Conservation (phyloP, 92 coral and sea anemone species). For the Parazoanthus atlanticus region DNA sequence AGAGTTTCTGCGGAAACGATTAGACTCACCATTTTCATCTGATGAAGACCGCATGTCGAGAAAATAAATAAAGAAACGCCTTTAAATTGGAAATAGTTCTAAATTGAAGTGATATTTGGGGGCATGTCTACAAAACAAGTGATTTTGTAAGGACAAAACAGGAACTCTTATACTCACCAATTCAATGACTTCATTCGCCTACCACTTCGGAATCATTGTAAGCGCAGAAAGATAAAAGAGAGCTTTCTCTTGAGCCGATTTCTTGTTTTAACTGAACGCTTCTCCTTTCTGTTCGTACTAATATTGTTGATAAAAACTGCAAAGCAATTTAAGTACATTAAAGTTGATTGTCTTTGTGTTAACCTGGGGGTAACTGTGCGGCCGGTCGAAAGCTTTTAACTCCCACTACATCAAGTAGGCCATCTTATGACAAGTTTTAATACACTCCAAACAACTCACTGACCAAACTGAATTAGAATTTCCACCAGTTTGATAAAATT, state of each 20-base stretch:
- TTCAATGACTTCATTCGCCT: background rate
- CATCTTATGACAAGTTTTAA: background rate
- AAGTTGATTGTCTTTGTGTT: constrained; percentile 27
- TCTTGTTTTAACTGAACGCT: constrained; percentile 6
- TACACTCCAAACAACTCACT: background rate
- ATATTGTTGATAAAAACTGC: constrained; percentile 12
- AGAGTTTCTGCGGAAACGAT: background rate
- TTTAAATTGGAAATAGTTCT: background rate
- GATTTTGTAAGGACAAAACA: background rate
- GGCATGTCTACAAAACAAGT: background rate
- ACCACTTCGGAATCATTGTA: background rate
- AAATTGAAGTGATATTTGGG: background rate
- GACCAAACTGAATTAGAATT: background rate
- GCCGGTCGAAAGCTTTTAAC: background rate
- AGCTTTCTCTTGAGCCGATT: background rate
- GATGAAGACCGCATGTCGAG: constrained; percentile 3
- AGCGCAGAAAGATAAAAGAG: background rate
- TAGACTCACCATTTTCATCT: background rate
- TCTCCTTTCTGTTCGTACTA: background rate
- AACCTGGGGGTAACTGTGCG: constrained; percentile 24
- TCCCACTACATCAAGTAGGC: background rate
- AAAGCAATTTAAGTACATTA: constrained; percentile 31
- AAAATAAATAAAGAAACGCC: background rate
- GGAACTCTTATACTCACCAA: background rate
- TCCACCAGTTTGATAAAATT: background rate